phyloP scores from a whole-genome alignment of 37 sponge, comb jelly and placozoan species.

The Amphimedon queenslandica region DNA sequence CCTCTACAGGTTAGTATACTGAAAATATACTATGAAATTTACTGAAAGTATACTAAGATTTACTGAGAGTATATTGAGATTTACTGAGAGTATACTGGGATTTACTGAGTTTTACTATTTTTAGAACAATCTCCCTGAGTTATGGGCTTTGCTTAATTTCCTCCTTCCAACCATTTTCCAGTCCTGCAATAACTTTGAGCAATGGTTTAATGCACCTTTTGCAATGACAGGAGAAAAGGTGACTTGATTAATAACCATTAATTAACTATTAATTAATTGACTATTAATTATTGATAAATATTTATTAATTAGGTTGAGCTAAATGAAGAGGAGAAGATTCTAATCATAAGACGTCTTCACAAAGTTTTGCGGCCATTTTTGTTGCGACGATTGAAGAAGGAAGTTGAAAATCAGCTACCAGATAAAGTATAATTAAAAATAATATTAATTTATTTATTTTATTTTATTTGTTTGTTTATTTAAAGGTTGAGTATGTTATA shows the following conservation, averaged over 20 bases:
- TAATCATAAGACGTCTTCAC: conserved; percentile 99
- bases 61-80: too few relatives aligned
- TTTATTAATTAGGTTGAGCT: conserved; percentile 89
- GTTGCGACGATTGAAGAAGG: conserved; percentile 94
- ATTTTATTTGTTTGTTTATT: too few relatives aligned
- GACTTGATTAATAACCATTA: too few relatives aligned
- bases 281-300: neutral
- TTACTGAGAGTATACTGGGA: too few relatives aligned
- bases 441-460: too few relatives aligned
- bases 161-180: conserved; percentile 96
- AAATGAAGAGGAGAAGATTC: conserved; percentile 97
- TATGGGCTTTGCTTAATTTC: conserved; percentile 99
- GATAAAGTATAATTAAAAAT: too few relatives aligned
- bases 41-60: too few relatives aligned
- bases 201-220: conserved; percentile 99
- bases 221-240: conserved; percentile 98
- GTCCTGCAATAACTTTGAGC: conserved; percentile 91
- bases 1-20: conserved; percentile 90
- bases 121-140: conserved; percentile 96
- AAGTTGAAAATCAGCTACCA: conserved; percentile 80
- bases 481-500: conserved; percentile 98
- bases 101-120: too few relatives aligned
- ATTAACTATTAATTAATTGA: neutral
- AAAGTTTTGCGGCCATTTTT: conserved; percentile 97
- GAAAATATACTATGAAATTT: too few relatives aligned